A percentile compares a stretch with the other conserved stretches of the same genome.
Evolutionary conservation across 2,113 vertebrate genomes (phyloP).

Genomic region (Trematomus loennbergii): DNA sequence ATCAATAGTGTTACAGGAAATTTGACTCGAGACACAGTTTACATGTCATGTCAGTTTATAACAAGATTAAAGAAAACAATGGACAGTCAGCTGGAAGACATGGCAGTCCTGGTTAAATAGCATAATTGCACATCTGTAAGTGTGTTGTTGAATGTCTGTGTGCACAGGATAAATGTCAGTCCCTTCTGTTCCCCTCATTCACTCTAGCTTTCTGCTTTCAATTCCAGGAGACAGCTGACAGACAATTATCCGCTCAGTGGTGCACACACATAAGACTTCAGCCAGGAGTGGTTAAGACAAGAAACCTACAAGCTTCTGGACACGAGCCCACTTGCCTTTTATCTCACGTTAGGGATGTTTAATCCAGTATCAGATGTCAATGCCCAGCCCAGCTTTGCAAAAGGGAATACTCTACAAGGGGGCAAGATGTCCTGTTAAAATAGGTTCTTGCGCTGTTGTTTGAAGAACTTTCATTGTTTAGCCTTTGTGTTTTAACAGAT

Average conservation of each 20-base stretch:
- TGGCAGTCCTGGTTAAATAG: conserved; percentile 4
- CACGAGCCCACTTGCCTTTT: background rate
- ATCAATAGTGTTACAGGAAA: too few relatives aligned
- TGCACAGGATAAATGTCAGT: conserved; percentile 16
- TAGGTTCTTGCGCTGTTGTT: background rate
- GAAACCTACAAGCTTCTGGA: conserved; percentile 18
- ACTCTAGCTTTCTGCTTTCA: conserved; percentile 35
- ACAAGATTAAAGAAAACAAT: background rate
- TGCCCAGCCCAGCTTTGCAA: background rate
- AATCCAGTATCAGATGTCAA: conserved; percentile 20
- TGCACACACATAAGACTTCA: conserved; percentile 29
- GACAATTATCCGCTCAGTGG: conserved; percentile 48
- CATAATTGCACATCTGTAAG: conserved; percentile 7
- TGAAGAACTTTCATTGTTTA: conserved; percentile 26
- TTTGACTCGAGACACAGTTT: too few relatives aligned
- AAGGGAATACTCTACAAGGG: background rate
- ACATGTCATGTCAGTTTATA: background rate
- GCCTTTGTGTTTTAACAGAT: conserved; percentile 54
- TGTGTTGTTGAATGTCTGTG: conserved; percentile 8
- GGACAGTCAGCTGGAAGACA: background rate
- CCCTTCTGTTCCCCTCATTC: conserved; percentile 22
- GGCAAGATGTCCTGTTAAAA: conserved; percentile 9
- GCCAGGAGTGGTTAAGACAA: conserved; percentile 9
- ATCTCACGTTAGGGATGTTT: background rate
- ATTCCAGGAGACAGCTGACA: conserved; percentile 50